A percentile compares a stretch with the other conserved stretches of the same genome.
Evolutionary conservation across 1,140 invertebrate genomes (phyloP).

Genomic region (Frieseomelitta varia): DNA sequence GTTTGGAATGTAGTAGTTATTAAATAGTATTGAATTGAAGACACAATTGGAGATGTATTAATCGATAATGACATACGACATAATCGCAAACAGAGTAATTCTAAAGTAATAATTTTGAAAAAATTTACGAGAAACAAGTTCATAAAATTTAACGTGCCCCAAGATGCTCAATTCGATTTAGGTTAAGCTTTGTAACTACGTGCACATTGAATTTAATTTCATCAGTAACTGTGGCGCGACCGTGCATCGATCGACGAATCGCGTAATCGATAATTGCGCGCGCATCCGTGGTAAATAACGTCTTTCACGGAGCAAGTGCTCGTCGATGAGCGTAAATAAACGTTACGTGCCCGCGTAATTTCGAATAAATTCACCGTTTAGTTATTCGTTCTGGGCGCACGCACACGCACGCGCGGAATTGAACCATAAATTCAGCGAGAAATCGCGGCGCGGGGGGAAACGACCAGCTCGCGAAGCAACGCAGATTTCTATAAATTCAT

Average conservation of each 20-base stretch:
- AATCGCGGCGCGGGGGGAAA: neutral
- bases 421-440: conserved; percentile 32
- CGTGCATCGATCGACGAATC: conserved; percentile 5
- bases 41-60: too few relatives aligned
- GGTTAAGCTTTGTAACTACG: too few relatives aligned
- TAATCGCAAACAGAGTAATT: too few relatives aligned
- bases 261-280: conserved; percentile 12
- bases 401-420: neutral
- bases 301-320: neutral
- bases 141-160: too few relatives aligned
- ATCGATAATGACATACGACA: too few relatives aligned
- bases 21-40: too few relatives aligned
- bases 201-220: neutral
- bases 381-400: neutral
- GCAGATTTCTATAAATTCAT: neutral
- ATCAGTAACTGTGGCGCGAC: neutral
- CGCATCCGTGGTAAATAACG: conserved; percentile 11
- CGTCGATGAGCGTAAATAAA: conserved; percentile 1
- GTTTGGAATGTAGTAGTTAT: too few relatives aligned
- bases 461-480: conserved; percentile 11
- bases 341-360: conserved; percentile 21
- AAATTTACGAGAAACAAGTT: too few relatives aligned
- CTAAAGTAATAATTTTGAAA: too few relatives aligned
- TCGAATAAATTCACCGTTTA: conserved; percentile 27
- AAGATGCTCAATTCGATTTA: too few relatives aligned